phyloP scores from a whole-genome alignment of 92 coral and sea anemone species.

The Porites cylindrica region DNA sequence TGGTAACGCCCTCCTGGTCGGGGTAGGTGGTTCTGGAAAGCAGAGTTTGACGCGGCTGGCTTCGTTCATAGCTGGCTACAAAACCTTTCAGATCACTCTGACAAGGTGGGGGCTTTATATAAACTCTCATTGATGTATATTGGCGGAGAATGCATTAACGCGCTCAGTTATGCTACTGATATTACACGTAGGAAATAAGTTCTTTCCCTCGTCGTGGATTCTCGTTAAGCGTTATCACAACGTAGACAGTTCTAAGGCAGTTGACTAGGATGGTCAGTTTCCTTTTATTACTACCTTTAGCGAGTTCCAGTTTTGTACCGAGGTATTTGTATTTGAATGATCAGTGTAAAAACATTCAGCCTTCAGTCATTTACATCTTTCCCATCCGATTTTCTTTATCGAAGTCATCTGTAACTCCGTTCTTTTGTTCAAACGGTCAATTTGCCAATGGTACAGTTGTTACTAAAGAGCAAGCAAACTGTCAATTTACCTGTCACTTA shows the following conservation, averaged over 20 bases:
- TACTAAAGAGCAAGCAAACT: background rate
- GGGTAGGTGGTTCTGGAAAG: conserved; percentile 97
- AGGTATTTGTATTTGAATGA: no score
- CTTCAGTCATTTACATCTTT: no score
- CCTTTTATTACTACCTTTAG: no score
- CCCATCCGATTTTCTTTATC: no score
- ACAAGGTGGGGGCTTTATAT: conserved; percentile 69
- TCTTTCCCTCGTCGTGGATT: no score
- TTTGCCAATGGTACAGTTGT: background rate
- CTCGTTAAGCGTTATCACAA: no score
- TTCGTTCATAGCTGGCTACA: conserved; percentile 92
- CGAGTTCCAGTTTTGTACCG: no score
- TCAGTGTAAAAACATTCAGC: no score
- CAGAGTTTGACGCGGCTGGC: conserved; percentile 94
- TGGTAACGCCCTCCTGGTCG: conserved; percentile 97
- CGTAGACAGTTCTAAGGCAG: no score
- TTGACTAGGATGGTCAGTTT: no score
- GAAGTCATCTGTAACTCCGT: background rate
- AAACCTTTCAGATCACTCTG: conserved; percentile 93
- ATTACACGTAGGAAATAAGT: no score
- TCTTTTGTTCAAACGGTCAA: background rate
- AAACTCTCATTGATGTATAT: background rate
- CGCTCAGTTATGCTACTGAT: background rate
- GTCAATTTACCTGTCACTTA: background rate
- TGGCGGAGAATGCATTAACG: background rate